Base-by-base conservation (phyloP, 2,797 vertebrate species). In the Emys orbicularis region DNA sequence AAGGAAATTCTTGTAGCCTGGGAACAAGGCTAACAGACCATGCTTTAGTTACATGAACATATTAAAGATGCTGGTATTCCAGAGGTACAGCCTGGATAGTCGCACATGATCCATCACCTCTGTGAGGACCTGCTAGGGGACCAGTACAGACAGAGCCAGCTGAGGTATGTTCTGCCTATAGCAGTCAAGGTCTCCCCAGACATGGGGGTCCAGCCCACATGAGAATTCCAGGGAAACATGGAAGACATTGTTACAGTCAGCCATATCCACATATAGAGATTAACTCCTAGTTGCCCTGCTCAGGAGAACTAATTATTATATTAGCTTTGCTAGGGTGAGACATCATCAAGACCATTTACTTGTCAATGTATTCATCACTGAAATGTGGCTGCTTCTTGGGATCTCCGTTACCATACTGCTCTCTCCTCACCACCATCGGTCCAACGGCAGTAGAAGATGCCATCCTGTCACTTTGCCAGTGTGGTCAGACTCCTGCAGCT, bases 221-320 rank as follows among this genome's bases (percentile, higher is more conserved):
- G 0, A 19, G 47, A 44, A 2, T 2, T 68, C 56, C n/a, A 72
- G 27, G 12, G 11, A 25, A 1, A 31, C 27, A 1, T 12, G 2
- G 19, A 88, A 76, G 2, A n/a, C 52, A 56, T 18, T 29, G 44
- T 57, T 18, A 47, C 50, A 53, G 59, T 0, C 76, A 74, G 6
- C 34, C 61, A 44, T 0, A 79, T 49, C 23, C 37, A 8, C 1
- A 1, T 1, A 37, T 21, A 80, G 41, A 21, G 65, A 52, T 10
- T 86, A 53, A 76, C 1, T 68, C 80, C 0, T 0, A 0, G 53
- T 81, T 0, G 0, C 37, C 21, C 44, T 3, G 0, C 11, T 31
- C 25, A 1, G 1, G 10, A 72, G 80, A 41, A 9, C 1, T 34
- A 0, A 0, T 12, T 47, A 25, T 8, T 11, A 23, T 21, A 72